Base-by-base conservation (phyloP, 1,140 invertebrate genomes). In the Stegodyphus dumicola region DNA sequence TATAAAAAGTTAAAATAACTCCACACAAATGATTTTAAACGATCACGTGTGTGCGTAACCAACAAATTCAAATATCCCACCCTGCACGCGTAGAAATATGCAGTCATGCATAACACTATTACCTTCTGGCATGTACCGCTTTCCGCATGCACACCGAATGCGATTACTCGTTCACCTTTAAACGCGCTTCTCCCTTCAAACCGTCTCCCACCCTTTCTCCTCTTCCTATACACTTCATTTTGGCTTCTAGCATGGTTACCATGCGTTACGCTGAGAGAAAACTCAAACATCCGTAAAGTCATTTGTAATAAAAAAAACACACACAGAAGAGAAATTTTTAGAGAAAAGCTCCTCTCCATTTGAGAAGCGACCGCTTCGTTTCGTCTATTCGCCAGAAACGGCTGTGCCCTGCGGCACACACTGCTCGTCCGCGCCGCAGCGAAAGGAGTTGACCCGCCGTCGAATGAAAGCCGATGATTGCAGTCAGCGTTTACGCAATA, bases 231-330 rank as follows among this genome's bases (percentile, higher is more conserved):
- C 9, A 67, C 11, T 17, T 7, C 7, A 9, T 67, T n/a, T 1
- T 7, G 6, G 17, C 11, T 13, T 13, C 65, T n/a, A n/a, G 7
- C 9, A 67, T n/a, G 11, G 65, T 67, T 17, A 67, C 17, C 17
- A n/a, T 18, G 65, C 17, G 11, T n/a, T n/a, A 53, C 77, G 52
- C 6, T 17, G 17, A 76, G 33, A 54, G 66, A 56, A 65, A 79
- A 64, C 67, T 79, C 65, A 79, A 70, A 70, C 65, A 70, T 15
- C 77, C 65, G 66, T 69, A 79, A 69, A 70, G 77, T 56, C 77
- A 79, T 77, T 77, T 56, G 77, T 69, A 56, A 70, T 79, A 70
- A 69, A 79, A 56, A 70, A 66, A 33, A 33, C 33, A 33, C 33
- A 33, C 33, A 33, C 33, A 33, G 49, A 70, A 70, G 48, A 70